Percentiles rank a stretch among this genome's conserved stretches.
Conservation (phyloP, 2,113 vertebrate species). For the Ptilorrhoa leucosticta region DNA sequence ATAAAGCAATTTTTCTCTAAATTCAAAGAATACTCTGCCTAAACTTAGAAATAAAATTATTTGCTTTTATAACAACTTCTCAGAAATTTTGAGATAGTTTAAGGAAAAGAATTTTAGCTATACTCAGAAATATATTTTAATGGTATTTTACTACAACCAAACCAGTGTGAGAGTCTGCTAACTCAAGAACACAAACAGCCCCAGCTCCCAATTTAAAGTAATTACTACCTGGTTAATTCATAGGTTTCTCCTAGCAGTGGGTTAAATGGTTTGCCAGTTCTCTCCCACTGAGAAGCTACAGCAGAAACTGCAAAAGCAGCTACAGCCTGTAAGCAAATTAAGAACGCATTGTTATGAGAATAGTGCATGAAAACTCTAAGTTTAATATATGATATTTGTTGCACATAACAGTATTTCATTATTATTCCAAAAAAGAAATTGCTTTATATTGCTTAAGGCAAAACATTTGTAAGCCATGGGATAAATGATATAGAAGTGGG, state of each 20-base stretch:
- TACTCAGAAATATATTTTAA: neutral
- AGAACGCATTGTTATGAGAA: neutral
- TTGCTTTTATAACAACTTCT: neutral
- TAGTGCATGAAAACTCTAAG: neutral
- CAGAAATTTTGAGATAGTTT: neutral
- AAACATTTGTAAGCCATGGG: neutral
- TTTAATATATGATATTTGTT: neutral
- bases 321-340: conserved; percentile 75
- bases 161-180: neutral
- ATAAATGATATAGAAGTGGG: neutral
- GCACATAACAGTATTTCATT: neutral
- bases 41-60: neutral
- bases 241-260: conserved; percentile 94
- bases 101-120: neutral
- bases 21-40: neutral
- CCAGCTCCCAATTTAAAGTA: neutral
- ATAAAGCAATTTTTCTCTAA: neutral
- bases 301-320: conserved; percentile 94
- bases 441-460: neutral
- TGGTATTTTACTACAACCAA: neutral
- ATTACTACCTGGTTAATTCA: conserved; percentile 85
- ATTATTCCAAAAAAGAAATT: neutral
- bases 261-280: conserved; percentile 98
- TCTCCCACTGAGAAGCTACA: conserved; percentile 96
- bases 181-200: neutral